phyloP scores from a whole-genome alignment of 1,140 invertebrate species.

The Microvelia longipes region DNA sequence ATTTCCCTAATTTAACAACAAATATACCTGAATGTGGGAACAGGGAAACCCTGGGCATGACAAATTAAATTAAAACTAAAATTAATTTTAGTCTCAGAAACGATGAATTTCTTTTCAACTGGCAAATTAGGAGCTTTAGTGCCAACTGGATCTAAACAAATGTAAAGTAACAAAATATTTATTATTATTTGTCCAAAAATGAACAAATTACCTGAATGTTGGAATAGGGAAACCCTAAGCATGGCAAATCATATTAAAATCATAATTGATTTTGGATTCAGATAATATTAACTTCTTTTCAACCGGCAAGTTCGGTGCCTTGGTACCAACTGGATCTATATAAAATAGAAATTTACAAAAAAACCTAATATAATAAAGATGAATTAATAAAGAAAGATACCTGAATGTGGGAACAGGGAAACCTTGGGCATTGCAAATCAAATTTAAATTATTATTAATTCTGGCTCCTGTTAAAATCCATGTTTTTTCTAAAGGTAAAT shows the following conservation, averaged over 20 bases:
- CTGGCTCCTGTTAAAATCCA: conserved; percentile 32
- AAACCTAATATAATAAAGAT: background rate
- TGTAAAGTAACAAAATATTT: background rate
- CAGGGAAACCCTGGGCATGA: conserved; percentile 19
- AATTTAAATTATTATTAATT: conserved; percentile 24
- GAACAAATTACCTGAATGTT: conserved; percentile 34
- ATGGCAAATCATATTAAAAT: conserved; percentile 38
- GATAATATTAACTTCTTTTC: conserved; percentile 25
- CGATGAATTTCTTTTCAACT: conserved; percentile 31
- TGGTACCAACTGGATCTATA: conserved; percentile 52
- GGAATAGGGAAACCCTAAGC: conserved; percentile 46
- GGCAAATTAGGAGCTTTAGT: conserved; percentile 37
- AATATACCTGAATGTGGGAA: conserved; percentile 14
- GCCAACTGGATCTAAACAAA: conserved; percentile 35
- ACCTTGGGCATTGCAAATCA: conserved; percentile 48
- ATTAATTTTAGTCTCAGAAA: conserved; percentile 29
- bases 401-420: conserved; percentile 46
- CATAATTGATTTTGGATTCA: conserved; percentile 6
- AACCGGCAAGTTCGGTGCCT: conserved; percentile 47
- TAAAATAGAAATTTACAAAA: conserved; percentile 19
- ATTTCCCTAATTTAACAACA: too few relatives aligned
- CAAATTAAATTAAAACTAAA: conserved; percentile 14
- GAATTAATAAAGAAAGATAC: conserved; percentile 23
- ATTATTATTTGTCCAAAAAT: background rate
- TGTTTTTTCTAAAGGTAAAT: conserved; percentile 36